Evolutionary conservation across 2,113 vertebrate species (phyloP), one percentile per base, ranked within the genome.

Genomic region (Callaeas wilsoni): DNA sequence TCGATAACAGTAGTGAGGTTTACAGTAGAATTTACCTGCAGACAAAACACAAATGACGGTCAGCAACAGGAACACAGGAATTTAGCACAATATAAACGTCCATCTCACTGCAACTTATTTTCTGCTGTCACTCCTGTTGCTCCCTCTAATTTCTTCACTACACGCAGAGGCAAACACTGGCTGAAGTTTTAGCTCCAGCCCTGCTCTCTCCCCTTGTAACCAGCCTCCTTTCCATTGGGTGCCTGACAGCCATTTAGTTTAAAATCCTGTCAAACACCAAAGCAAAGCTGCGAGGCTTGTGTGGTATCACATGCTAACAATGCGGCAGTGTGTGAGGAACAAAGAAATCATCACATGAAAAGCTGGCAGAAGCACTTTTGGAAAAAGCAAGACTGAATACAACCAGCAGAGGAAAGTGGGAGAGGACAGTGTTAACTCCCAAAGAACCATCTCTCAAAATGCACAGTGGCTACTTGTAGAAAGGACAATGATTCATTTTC

Each of bases 1-100:
- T 35, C 99, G 98, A 83, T 99, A 99, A 91, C 99, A 99, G 98
- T 99, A 99, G 98, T 99, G 99, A 26, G 99, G 99, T 95, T 99
- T 99, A 97, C 99, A 99, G 98, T 99, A 99, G 98, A 99, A 99
- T 97, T 99, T 99, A 84, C 99, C 99, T 99, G 97, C 19, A 94
- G 96, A 76, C 16, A 82, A 75, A 96, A 89, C n/a, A 87, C n/a
- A 16, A 87, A 30, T 10, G 53, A 39, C 23, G 35, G 41, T 80
- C 81, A 83, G 35, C 65, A 65, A n/a, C 64, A 39, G 96, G 20
- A 64, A 73, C 33, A 68, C 13, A 41, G 60, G 32, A 59, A 15
- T 64, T 89, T 4, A 56, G 91, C 50, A 57, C 77, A 27, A 44
- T 5, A 63, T 8, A 56, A 68, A 29, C 2, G 1, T 78, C 76